A percentile compares a stretch with the other conserved stretches of the same genome.
These are phyloP conservation scores for Cricetomys ansorgei DNA, from an alignment of 2,113 vertebrate genomes.

Conservation along the genomic window DNA sequence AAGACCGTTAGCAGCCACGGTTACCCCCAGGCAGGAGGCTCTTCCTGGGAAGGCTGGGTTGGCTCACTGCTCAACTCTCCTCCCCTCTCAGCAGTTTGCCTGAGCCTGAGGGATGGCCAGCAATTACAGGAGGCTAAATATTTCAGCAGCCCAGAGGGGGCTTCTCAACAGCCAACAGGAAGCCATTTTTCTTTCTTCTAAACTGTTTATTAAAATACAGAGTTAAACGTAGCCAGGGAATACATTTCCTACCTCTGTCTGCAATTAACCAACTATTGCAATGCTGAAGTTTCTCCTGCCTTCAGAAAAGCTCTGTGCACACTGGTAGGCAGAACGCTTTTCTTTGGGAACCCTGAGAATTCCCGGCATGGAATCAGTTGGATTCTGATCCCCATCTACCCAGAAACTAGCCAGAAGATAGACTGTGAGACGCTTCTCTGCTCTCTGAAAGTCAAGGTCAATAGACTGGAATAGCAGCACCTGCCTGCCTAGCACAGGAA, in stretches of 20 bases:
- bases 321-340: conserved; percentile 4
- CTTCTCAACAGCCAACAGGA: conserved; percentile 74
- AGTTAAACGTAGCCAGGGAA: conserved; percentile 76
- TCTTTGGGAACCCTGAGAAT: background rate
- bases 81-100: conserved; percentile 42
- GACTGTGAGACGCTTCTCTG: background rate
- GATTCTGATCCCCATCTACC: background rate
- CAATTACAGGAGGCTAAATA: conserved; percentile 84
- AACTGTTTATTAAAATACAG: conserved; percentile 85
- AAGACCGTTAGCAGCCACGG: conserved; percentile 64
- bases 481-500: background rate
- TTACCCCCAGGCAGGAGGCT: conserved; percentile 57
- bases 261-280: conserved; percentile 67
- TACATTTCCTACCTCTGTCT: conserved; percentile 68
- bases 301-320: conserved; percentile 65
- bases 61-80: conserved; percentile 73
- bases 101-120: conserved; percentile 81
- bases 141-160: conserved; percentile 83
- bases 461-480: background rate
- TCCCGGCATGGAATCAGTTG: background rate
- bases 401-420: fast-evolving
- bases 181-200: conserved; percentile 81
- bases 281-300: background rate
- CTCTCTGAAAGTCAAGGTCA: background rate
- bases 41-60: conserved; percentile 56